Evolutionary conservation across 1,140 invertebrate species (phyloP), one percentile per base, ranked within the genome.

Genomic region (Pygmarrhopalites habei): DNA sequence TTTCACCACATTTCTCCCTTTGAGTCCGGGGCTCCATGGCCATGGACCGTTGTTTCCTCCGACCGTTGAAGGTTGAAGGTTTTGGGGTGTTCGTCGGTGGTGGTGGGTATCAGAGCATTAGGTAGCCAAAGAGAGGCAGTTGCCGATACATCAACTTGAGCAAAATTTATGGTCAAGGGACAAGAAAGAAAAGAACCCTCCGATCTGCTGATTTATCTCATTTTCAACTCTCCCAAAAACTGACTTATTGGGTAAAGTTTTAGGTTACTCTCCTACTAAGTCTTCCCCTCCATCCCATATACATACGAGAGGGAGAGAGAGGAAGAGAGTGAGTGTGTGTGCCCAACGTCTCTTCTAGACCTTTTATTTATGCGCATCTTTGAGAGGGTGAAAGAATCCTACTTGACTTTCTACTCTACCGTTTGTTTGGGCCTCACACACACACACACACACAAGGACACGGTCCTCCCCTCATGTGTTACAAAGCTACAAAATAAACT

Each of bases 121-220:
- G n/a, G 23, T 5, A 19, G 5, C 19, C n/a, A n/a, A n/a, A 25
- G 23, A 47, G n/a, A 47, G 44, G 19, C 44, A 41, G 3, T 44
- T 26, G 10, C 39, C 39, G 15, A 59, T 49, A 59, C 39, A 47
- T 51, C 58, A 59, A 57, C 12, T 60, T 39, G 59, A 55, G 30
- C 2, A 58, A 43, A 62, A 68, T 68, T 68, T 68, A 68, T 68
- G 63, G 67, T 35, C 46, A 60, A 32, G 44, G n/a, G 63, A 53
- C 29, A 58, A 19, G 56, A 47, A 62, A 58, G 56, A 41, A 56
- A 59, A 58, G 17, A 35, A n/a, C 5, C 23, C 39, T 29, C 35
- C 35, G 60, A 59, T 62, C 53, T 44, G 21, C 57, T 68, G 67
- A 68, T 68, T 68, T 68, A 68, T 68, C 62, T 65, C 65, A 58